Conservation (phyloP, 2,797 vertebrate genomes). For the Falco biarmicus region DNA sequence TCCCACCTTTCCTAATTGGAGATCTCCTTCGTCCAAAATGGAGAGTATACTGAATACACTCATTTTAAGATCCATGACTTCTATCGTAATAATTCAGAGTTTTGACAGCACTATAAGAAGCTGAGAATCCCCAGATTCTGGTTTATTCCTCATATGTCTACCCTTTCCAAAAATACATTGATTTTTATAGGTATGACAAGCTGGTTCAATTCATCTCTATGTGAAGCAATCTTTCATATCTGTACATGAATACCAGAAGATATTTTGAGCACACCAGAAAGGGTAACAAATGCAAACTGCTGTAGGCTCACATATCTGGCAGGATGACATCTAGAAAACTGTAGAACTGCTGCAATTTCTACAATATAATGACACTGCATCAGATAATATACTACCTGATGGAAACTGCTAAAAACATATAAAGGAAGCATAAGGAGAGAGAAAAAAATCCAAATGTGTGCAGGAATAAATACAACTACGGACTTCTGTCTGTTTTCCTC, state of each 20-base stretch:
- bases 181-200: conserved; percentile 62
- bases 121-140: conserved; percentile 35
- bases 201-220: conserved; percentile 45
- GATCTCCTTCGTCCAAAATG: not conserved
- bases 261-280: conserved; percentile 65
- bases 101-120: conserved; percentile 23
- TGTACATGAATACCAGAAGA: conserved; percentile 37
- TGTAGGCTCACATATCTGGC: conserved; percentile 50
- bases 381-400: conserved; percentile 38
- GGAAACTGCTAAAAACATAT: not conserved
- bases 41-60: not conserved
- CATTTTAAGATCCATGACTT: conserved; percentile 8
- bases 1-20: conserved; percentile 30
- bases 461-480: not conserved
- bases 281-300: conserved; percentile 64
- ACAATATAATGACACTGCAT: conserved; percentile 31
- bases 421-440: not conserved
- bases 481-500: not conserved
- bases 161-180: conserved; percentile 40
- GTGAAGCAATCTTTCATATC: conserved; percentile 53
- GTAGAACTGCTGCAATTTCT: conserved; percentile 39
- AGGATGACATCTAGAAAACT: conserved; percentile 50
- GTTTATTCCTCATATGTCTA: conserved; percentile 24
- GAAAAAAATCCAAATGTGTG: not conserved
- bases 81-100: not conserved